Evolutionary conservation across 2,888 invertebrate species (phyloP).

Genomic region (Hedychridium roseum): DNA sequence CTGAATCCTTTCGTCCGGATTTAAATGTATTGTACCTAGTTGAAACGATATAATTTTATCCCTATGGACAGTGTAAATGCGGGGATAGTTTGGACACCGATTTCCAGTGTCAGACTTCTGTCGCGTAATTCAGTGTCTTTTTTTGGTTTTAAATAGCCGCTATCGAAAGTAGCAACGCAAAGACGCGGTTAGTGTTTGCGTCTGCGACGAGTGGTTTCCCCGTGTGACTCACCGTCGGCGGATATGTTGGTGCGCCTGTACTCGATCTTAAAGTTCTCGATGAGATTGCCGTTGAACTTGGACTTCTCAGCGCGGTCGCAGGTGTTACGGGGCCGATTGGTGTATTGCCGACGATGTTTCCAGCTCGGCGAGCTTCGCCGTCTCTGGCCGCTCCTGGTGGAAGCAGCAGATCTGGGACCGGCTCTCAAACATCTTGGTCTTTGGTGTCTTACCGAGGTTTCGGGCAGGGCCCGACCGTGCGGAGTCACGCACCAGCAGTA

Average conservation of each 20-base stretch:
- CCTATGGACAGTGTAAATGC: too few species aligned
- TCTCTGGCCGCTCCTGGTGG: constrained; percentile 46
- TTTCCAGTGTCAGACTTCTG: too few species aligned
- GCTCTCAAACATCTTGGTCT: constrained; percentile 73
- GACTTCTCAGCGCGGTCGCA: constrained; percentile 81
- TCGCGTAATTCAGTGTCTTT: too few species aligned
- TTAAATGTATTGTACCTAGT: too few species aligned
- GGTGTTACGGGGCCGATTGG: constrained; percentile 51
- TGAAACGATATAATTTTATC: too few species aligned
- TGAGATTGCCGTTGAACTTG: constrained; percentile 83
- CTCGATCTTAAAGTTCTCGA: constrained; percentile 86
- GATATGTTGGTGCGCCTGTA: constrained; percentile 64
- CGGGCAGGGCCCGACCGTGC: constrained; percentile 82
- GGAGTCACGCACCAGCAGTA: constrained; percentile 92
- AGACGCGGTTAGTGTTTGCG: too few species aligned
- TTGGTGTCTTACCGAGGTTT: constrained; percentile 77
- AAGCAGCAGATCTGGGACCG: constrained; percentile 34
- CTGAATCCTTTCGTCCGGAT: too few species aligned
- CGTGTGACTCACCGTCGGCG: constrained; percentile 48
- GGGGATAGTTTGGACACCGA: too few species aligned
- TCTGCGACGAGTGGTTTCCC: too few species aligned
- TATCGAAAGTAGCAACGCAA: too few species aligned
- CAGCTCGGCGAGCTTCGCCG: constrained; percentile 49
- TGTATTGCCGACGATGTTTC: constrained; percentile 53
- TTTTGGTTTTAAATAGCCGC: too few species aligned